Evolutionary conservation across 23 tunicate genomes (phyloP), one percentile per base, ranked within the genome.

Genomic region (Trididemnum miniatum): DNA sequence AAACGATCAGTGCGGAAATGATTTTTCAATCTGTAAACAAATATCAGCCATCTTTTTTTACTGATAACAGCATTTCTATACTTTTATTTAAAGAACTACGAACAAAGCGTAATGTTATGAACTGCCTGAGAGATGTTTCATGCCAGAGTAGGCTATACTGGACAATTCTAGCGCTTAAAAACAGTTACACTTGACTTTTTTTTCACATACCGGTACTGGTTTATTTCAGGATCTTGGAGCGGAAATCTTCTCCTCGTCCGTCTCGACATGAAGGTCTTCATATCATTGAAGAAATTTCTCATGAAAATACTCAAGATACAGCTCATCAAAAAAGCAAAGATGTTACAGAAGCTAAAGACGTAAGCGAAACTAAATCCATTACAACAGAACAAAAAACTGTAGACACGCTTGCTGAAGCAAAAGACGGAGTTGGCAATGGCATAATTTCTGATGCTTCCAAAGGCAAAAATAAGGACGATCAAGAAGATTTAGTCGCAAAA

Each of bases 181-280:
- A n/a, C n/a, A n/a, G n/a, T n/a, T n/a, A n/a, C n/a, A n/a, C n/a
- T n/a, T n/a, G n/a, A n/a, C n/a, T n/a, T n/a, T n/a, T n/a, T n/a
- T n/a, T n/a, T n/a, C n/a, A n/a, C n/a, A n/a, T n/a, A n/a, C n/a
- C n/a, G n/a, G n/a, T n/a, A n/a, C n/a, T n/a, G n/a, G n/a, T 44
- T 44, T 44, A 7, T 9, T 44, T 44, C 15, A 44, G 54, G 54
- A 9, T 7, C 9, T 9, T 44, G 15, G 54, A 44, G 15, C 54
- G 67, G n/a, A 3, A 22, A n/a, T 62, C 67, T 12, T 22, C 67
- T 62, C 28, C 67, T 24, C 67, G 5, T 20, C n/a, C 67, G 5
- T 3, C 29, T 5, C 75, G 75, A 69, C 79, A 59, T 9, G 79
- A 73, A 20, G 57, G 20, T 2, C 79, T 73, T 2, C 79, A 73